Base-by-base conservation (phyloP, 23 tunicate species). In the Styela clava region DNA sequence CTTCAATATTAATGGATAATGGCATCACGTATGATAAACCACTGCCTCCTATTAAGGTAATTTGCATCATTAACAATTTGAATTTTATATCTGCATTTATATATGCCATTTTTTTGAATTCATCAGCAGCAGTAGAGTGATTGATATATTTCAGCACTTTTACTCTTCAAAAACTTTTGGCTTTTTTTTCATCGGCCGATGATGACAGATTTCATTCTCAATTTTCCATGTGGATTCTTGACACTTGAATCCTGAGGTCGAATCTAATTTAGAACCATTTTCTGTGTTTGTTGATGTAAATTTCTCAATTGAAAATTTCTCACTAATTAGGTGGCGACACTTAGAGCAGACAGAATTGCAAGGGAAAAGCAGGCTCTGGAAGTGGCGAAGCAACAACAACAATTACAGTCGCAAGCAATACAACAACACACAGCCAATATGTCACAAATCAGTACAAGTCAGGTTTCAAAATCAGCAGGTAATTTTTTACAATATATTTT, bases 11-110 rank as follows among this genome's bases (percentile, higher is more conserved):
- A 19, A 89, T 69, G 23, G 97, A 91, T 21, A 81, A 86, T 56
- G 97, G 97, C 27, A 91, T 91, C 61, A 69, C 74, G 27, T 91
- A 86, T 44, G 97, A 91, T 85, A 83, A 91, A 64, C 97, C 97
- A 3, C 64, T 91, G 21, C 85, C 67, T 35, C 91, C 97, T 2
- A 83, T 86, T 85, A 84, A 91, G 89, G 97, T 89, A 16, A 30
- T 5, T 7, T 44, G 56, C n/a, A n/a, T n/a, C n/a, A n/a, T n/a
- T n/a, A n/a, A n/a, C n/a, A n/a, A n/a, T n/a, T n/a, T n/a, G n/a
- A n/a, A n/a, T n/a, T n/a, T n/a, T n/a, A n/a, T n/a, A n/a, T n/a
- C n/a, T n/a, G n/a, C n/a, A n/a, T n/a, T n/a, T n/a, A n/a, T n/a
- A n/a, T n/a, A n/a, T n/a, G n/a, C n/a, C n/a, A n/a, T n/a, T n/a